phyloP scores from a whole-genome alignment of 2,113 vertebrate genomes.

The Varanus komodoensis region DNA sequence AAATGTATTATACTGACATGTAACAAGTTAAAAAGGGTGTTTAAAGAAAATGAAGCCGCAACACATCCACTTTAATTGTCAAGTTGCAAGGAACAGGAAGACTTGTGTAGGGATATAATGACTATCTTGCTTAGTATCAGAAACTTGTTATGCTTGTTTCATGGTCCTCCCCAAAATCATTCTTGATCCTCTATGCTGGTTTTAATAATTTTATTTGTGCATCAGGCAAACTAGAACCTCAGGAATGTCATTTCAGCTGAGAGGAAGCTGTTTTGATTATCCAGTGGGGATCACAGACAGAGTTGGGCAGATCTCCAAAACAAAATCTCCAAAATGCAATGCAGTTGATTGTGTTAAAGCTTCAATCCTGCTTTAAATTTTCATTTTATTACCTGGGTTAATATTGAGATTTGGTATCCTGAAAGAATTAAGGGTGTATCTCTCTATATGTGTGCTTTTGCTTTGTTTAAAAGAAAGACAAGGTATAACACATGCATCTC shows the following conservation, averaged over 20 bases:
- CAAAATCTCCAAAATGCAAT: background rate
- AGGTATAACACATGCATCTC: conserved; percentile 57
- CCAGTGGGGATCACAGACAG: background rate
- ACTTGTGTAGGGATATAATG: background rate
- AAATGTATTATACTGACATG: conserved; percentile 23
- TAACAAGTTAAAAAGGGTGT: background rate
- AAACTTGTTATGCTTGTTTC: background rate
- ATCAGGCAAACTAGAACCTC: conserved; percentile 18
- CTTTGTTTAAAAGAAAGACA: conserved; percentile 39
- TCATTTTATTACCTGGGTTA: background rate
- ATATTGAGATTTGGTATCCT: conserved; percentile 46
- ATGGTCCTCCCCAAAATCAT: background rate
- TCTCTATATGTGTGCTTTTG: conserved; percentile 21
- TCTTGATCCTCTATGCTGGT: conserved; percentile 13
- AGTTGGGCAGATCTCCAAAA: background rate
- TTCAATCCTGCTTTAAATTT: conserved; percentile 10
- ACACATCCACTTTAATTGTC: conserved; percentile 35
- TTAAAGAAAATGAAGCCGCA: conserved; percentile 34
- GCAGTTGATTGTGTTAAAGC: conserved; percentile 13
- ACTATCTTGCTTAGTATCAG: conserved; percentile 1
- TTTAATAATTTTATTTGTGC: conserved; percentile 21
- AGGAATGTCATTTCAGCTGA: background rate
- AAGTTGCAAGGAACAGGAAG: background rate
- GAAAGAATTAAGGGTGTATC: conserved; percentile 37
- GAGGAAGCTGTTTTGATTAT: background rate